Evolutionary conservation across 37 sponge, comb jelly and placozoan species (phyloP).

Genomic region (Bolinopsis microptera): DNA sequence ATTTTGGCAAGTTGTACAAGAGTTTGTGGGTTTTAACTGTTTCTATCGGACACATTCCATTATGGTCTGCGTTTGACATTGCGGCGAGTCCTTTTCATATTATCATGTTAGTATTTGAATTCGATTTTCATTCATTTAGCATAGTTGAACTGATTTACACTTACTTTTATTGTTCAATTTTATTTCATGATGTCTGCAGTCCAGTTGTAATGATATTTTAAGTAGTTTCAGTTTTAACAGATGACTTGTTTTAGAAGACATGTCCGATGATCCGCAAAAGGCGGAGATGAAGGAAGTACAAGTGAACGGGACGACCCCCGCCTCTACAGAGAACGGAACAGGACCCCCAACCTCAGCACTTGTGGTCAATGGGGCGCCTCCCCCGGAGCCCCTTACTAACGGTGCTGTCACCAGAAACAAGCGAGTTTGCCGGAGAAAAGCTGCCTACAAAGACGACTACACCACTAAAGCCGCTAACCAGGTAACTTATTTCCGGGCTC

Average conservation of each 20-base stretch:
- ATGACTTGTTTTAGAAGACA: not conserved
- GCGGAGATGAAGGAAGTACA: not conserved
- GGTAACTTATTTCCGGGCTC: not conserved
- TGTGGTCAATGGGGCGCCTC: not conserved
- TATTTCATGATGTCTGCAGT: not conserved
- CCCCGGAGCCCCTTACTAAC: not conserved
- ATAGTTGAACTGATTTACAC: too few species aligned
- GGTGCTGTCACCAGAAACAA: slow-evolving; percentile 32
- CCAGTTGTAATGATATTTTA: not conserved
- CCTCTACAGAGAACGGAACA: not conserved
- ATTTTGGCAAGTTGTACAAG: not conserved
- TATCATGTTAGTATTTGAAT: not conserved
- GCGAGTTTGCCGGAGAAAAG: slow-evolving; percentile 17
- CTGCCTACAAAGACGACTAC: slow-evolving; percentile 18
- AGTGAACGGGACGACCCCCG: not conserved
- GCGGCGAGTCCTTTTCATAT: not conserved
- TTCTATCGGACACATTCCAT: not conserved
- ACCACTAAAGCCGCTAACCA: slow-evolving; percentile 26
- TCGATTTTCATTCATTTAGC: too few species aligned
- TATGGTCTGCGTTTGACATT: not conserved
- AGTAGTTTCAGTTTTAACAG: not conserved
- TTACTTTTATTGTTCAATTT: too few species aligned
- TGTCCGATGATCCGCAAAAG: not conserved
- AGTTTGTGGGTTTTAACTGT: not conserved
- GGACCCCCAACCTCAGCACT: not conserved